Evolutionary conservation across 2,888 invertebrate genomes (phyloP).

Genomic region (Mayetiola destructor): DNA sequence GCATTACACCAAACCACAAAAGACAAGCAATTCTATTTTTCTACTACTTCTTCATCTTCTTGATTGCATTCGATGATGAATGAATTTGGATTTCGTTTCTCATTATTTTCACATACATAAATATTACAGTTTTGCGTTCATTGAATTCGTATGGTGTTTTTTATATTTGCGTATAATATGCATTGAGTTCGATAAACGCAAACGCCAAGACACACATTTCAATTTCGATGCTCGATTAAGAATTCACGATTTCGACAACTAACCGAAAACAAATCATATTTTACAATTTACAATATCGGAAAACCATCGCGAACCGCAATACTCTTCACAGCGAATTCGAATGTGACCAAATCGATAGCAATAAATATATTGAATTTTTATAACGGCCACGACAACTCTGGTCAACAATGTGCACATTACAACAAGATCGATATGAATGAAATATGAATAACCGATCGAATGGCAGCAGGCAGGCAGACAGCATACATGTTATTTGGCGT

Average conservation of each 20-base stretch:
- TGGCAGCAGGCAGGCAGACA: too few species aligned
- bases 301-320: background rate
- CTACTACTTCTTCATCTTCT: background rate
- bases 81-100: background rate
- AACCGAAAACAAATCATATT: background rate
- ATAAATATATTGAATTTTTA: background rate
- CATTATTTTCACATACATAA: background rate
- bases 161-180: conserved; percentile 2
- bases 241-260: background rate
- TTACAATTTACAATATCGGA: background rate
- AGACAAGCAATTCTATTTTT: too few species aligned
- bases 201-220: conserved; percentile 9
- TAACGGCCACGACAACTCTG: background rate
- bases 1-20: background rate
- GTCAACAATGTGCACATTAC: background rate
- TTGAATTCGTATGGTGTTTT: background rate
- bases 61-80: background rate
- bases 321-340: background rate
- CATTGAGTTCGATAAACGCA: background rate
- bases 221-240: background rate
- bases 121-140: background rate
- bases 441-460: conserved; percentile 10
- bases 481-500: too few species aligned
- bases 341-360: too few species aligned
- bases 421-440: conserved; percentile 8